A percentile compares a stretch with the other conserved stretches of the same genome.
Evolutionary conservation across 2,113 vertebrate genomes (phyloP).

Genomic region (Hydrochoerus hydrochaeris): DNA sequence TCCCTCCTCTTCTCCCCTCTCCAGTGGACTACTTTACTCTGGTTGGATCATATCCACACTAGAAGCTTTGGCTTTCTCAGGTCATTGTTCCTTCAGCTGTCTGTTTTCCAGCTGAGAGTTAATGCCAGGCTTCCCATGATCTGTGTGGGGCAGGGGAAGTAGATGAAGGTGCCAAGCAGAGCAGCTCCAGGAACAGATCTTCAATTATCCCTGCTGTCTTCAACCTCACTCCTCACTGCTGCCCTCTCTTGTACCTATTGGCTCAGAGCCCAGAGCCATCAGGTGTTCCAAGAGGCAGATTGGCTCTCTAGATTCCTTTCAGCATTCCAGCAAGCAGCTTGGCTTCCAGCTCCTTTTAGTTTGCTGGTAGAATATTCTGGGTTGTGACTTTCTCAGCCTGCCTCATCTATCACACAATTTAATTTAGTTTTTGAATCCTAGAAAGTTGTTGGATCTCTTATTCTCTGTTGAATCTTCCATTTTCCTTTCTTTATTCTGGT

Average conservation of each 20-base stretch:
- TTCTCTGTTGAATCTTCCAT: background rate
- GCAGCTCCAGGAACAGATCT: conserved; percentile 48
- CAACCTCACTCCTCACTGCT: conserved; percentile 17
- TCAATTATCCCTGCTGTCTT: conserved; percentile 60
- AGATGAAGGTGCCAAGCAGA: background rate
- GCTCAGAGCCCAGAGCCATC: conserved; percentile 45
- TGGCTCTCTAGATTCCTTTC: conserved; percentile 47
- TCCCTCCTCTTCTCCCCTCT: no score
- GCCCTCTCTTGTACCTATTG: conserved; percentile 53
- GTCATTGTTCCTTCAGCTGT: conserved; percentile 38
- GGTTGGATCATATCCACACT: background rate
- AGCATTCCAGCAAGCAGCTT: conserved; percentile 53
- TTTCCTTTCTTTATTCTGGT: conserved; percentile 6
- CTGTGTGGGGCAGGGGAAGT: background rate
- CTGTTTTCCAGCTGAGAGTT: background rate
- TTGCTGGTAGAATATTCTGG: conserved; percentile 11
- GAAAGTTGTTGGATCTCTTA: conserved; percentile 35
- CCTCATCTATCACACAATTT: conserved; percentile 56
- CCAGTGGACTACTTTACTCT: background rate
- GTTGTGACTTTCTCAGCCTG: conserved; percentile 31
- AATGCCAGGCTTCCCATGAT: conserved; percentile 43
- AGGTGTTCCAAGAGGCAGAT: conserved; percentile 54
- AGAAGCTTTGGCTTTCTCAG: background rate
- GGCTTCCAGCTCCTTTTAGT: conserved; percentile 42
- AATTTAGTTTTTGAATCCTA: conserved; percentile 64